Evolutionary conservation across 2,888 invertebrate species (phyloP).

Genomic region (Crocallis elinguaria): DNA sequence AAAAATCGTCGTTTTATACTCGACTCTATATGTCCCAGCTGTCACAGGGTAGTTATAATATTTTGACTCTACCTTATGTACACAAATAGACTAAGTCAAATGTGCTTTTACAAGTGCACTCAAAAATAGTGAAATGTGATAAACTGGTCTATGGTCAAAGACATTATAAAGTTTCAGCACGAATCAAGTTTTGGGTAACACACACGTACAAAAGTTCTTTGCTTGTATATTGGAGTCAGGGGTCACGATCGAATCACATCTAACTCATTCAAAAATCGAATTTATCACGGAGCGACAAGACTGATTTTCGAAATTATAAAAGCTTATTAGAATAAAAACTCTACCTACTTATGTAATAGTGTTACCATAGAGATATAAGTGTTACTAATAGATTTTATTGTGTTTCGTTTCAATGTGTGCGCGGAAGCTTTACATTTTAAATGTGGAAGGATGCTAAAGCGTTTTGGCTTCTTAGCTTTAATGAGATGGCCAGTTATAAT

Average conservation of each 20-base stretch:
- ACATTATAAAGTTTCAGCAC: slow-evolving; percentile 32
- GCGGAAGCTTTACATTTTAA: slow-evolving; percentile 43
- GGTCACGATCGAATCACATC: slow-evolving; percentile 45
- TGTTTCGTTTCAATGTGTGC: slow-evolving; percentile 40
- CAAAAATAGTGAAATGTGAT: slow-evolving; percentile 23
- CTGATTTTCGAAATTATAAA: slow-evolving; percentile 25
- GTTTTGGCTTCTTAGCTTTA: slow-evolving; percentile 22
- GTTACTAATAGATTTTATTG: slow-evolving; percentile 50
- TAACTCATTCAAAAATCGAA: slow-evolving; percentile 24
- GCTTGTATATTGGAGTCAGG: slow-evolving; percentile 59
- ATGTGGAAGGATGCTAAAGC: slow-evolving; percentile 10
- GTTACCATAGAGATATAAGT: too few species aligned
- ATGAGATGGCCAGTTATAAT: slow-evolving; percentile 15
- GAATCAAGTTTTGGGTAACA: slow-evolving; percentile 46
- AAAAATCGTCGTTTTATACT: neutral
- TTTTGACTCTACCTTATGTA: neutral
- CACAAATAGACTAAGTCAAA: neutral
- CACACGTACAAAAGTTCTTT: slow-evolving; percentile 50
- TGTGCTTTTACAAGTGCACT: neutral
- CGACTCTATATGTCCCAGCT: neutral
- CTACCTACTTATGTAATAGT: slow-evolving; percentile 49
- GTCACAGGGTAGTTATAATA: neutral
- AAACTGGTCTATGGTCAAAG: slow-evolving; percentile 33
- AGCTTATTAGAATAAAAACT: slow-evolving; percentile 33
- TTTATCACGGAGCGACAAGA: slow-evolving; percentile 28